phyloP scores from a whole-genome alignment of 2,113 vertebrate species.

The Gallinago media region DNA sequence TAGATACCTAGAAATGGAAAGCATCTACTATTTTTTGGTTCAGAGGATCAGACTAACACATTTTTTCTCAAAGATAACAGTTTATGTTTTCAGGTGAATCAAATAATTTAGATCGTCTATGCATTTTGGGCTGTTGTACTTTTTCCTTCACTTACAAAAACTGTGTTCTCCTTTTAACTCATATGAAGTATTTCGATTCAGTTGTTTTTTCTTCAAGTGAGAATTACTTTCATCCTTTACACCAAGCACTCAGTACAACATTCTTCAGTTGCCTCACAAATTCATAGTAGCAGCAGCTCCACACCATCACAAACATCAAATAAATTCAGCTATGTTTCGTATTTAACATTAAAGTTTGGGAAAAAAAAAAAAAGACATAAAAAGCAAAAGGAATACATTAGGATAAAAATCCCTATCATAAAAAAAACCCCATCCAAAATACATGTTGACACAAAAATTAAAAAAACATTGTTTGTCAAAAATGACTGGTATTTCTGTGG shows the following conservation, averaged over 20 bases:
- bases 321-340: background rate
- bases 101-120: background rate
- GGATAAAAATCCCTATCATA: background rate
- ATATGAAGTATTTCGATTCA: background rate
- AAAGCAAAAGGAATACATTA: background rate
- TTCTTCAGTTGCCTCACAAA: background rate
- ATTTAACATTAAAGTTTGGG: background rate
- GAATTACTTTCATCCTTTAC: background rate
- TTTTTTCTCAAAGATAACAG: background rate
- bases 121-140: background rate
- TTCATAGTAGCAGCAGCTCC: background rate
- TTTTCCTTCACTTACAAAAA: background rate
- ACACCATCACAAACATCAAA: background rate
- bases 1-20: background rate
- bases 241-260: background rate
- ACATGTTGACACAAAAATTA: background rate
- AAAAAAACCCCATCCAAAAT: background rate
- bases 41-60: background rate
- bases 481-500: background rate
- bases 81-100: background rate
- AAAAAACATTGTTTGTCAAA: background rate
- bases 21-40: background rate
- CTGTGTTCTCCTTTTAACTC: background rate
- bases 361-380: background rate
- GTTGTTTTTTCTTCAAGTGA: background rate